phyloP scores from a whole-genome alignment of 1,140 invertebrate genomes.

The Caerostris darwini region DNA sequence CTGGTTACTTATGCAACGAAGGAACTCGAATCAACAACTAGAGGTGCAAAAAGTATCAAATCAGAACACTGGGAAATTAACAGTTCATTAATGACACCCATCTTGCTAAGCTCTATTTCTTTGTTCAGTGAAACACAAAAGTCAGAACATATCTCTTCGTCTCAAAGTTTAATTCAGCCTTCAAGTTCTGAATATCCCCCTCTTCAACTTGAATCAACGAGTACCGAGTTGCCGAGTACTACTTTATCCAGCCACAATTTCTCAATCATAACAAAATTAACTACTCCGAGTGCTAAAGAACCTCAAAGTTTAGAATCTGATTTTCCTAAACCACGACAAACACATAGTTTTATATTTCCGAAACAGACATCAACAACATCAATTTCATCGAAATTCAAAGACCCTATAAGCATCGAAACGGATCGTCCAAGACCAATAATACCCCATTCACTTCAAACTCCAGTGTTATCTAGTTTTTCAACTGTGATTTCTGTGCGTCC shows the following conservation, averaged over 20 bases:
- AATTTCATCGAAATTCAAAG: conserved; percentile 7
- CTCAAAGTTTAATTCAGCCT: too few species aligned
- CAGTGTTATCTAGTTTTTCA: not conserved
- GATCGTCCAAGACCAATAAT: not conserved
- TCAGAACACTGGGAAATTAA: not conserved
- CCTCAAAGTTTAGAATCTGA: conserved; percentile 25
- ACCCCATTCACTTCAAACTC: not conserved
- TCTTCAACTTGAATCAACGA: too few species aligned
- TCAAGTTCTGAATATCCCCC: too few species aligned
- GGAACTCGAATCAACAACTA: not conserved
- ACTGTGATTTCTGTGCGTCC: not conserved
- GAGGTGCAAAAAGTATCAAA: not conserved
- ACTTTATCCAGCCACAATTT: not conserved
- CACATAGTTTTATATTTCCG: not conserved
- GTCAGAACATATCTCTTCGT: too few species aligned
- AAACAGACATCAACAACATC: not conserved
- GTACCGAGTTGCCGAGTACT: too few species aligned
- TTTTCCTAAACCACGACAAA: not conserved
- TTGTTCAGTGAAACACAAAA: too few species aligned
- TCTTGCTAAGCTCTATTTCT: not conserved
- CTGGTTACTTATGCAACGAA: too few species aligned
- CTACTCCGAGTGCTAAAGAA: not conserved
- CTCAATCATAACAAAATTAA: not conserved
- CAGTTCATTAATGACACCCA: not conserved
- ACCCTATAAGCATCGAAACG: conserved; percentile 46